A percentile compares a stretch with the other conserved stretches of the same genome.
These are phyloP conservation scores for Mixornis gularis DNA, from an alignment of 2,113 vertebrate species.

Conservation along the genomic window DNA sequence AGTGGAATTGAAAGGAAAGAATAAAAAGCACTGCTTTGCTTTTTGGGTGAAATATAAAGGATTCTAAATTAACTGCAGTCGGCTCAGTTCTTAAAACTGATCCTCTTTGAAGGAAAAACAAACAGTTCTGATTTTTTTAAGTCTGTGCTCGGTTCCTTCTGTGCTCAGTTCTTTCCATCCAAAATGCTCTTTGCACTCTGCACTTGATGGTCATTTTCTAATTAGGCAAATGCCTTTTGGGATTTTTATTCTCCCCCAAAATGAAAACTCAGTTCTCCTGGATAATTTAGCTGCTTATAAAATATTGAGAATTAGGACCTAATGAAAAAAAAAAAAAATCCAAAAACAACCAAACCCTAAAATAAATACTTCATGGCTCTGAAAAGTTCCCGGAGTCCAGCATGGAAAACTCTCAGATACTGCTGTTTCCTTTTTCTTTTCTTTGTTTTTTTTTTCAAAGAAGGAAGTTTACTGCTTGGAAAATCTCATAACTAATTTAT, in stretches of 20 bases:
- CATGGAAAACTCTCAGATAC: conserved; percentile 7
- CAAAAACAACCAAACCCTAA: background rate
- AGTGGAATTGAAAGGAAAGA: background rate
- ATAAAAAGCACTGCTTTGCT: background rate
- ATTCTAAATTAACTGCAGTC: background rate
- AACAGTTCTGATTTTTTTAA: background rate
- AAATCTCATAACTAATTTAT: conserved; percentile 28
- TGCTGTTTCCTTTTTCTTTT: background rate
- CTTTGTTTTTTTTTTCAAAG: background rate
- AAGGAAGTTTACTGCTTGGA: background rate
- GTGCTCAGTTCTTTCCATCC: background rate
- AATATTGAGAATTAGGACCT: conserved; percentile 51
- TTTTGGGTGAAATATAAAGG: background rate
- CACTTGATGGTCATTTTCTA: background rate
- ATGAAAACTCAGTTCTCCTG: conserved; percentile 3
- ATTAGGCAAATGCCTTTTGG: background rate
- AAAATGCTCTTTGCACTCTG: background rate
- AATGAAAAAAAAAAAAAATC: background rate
- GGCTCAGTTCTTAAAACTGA: background rate
- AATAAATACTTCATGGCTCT: conserved; percentile 54
- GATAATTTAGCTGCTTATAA: conserved; percentile 57
- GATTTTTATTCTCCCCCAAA: background rate
- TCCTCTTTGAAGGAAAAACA: background rate
- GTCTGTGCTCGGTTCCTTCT: background rate
- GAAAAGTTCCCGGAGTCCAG: conserved; percentile 8